Conservation (phyloP, 2,888 invertebrate species). For the Agrotis ipsilon region DNA sequence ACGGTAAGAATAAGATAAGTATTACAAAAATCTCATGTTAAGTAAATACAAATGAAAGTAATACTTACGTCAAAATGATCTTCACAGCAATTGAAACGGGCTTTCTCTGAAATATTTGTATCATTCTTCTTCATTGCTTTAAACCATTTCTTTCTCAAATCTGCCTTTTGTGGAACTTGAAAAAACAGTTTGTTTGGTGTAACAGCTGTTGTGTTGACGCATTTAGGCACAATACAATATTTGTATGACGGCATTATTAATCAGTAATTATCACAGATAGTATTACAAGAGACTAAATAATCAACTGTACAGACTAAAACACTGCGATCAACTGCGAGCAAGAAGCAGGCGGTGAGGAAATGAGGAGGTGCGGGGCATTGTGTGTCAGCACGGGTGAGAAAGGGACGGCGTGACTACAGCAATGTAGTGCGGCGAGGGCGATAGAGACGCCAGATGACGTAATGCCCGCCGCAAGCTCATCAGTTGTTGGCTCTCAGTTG, state of each 20-base stretch:
- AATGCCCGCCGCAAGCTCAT: conserved; percentile 14
- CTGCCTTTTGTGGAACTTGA: conserved; percentile 19
- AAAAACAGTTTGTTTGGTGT: conserved; percentile 35
- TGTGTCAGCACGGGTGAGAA: not conserved
- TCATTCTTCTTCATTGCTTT: conserved; percentile 24
- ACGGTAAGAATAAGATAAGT: not conserved
- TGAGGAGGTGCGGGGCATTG: not conserved
- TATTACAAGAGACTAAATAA: conserved; percentile 12
- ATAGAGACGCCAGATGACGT: conserved; percentile 25
- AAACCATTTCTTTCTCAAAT: conserved; percentile 26
- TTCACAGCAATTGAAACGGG: conserved; percentile 30
- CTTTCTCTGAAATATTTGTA: conserved; percentile 25
- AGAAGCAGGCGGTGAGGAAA: not conserved
- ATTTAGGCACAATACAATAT: conserved; percentile 34
- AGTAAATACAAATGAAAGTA: conserved; percentile 7
- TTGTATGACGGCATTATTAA: conserved; percentile 31
- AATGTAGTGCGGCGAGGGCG: not conserved
- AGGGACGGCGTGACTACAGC: not conserved
- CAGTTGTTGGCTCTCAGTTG: conserved; percentile 1
- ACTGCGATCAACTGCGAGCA: conserved; percentile 23
- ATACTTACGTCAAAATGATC: conserved; percentile 45
- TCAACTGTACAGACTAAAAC: conserved; percentile 6
- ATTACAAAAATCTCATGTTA: not conserved
- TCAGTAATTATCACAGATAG: conserved; percentile 3
- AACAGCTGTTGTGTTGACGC: conserved; percentile 29